phyloP scores from a whole-genome alignment of 2,113 vertebrate species.

The Micromys minutus region DNA sequence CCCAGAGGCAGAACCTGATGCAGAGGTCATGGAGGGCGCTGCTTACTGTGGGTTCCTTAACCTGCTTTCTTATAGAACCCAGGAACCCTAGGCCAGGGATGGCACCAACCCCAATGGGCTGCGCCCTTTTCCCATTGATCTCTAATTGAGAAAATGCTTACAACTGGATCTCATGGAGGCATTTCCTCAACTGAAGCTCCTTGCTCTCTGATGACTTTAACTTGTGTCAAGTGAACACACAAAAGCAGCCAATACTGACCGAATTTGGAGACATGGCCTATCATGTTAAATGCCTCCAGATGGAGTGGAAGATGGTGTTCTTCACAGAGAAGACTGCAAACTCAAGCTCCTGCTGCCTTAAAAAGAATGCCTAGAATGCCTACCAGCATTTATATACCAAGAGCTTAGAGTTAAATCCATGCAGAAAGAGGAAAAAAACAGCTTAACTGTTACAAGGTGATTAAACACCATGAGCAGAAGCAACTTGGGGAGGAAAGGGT shows the following conservation, averaged over 20 bases:
- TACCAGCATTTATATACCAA: neutral
- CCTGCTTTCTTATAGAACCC: too few species aligned
- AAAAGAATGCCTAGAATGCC: slow-evolving; percentile 1
- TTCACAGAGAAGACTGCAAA: neutral
- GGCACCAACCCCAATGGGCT: too few species aligned
- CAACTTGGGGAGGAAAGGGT: neutral
- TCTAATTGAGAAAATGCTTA: too few species aligned
- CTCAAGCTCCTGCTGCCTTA: neutral
- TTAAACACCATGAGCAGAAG: neutral
- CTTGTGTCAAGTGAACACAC: too few species aligned
- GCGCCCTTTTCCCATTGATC: too few species aligned
- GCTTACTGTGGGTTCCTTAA: too few species aligned
- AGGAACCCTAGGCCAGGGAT: too few species aligned
- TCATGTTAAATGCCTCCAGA: neutral
- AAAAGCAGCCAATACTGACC: neutral
- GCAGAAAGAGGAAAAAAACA: neutral
- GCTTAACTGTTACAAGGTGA: neutral
- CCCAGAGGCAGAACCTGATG: too few species aligned
- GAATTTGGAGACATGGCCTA: neutral
- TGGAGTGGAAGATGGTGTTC: neutral
- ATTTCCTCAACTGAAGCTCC: too few species aligned
- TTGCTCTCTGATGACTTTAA: too few species aligned
- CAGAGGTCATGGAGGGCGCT: too few species aligned
- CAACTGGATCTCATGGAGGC: too few species aligned
- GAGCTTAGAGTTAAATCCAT: neutral